Percentiles rank a stretch among this genome's conserved stretches.
These are phyloP conservation scores for Perdita meconis DNA, from an alignment of 2,888 invertebrate species.

Conservation along the genomic window DNA sequence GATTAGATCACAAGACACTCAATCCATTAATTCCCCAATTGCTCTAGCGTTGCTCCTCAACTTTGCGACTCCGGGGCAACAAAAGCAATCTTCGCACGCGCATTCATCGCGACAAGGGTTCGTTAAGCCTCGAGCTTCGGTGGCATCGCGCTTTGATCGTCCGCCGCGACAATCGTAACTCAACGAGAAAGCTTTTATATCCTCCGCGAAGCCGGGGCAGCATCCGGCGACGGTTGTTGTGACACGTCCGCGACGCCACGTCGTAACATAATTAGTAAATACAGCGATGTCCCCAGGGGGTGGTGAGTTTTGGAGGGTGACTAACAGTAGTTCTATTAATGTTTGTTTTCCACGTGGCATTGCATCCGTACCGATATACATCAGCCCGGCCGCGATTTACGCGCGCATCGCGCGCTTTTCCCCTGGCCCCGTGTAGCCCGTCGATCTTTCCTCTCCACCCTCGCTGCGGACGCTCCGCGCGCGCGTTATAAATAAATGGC, in stretches of 20 bases:
- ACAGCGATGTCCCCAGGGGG: conserved; percentile 38
- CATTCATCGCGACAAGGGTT: background rate
- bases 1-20: too few species aligned
- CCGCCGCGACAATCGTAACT: conserved; percentile 45
- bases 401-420: conserved; percentile 51
- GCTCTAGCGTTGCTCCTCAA: too few species aligned
- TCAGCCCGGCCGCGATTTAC: conserved; percentile 60
- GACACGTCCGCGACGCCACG: conserved; percentile 57
- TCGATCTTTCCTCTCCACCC: conserved; percentile 61
- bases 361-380: conserved; percentile 45
- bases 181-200: conserved; percentile 46
- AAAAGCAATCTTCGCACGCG: background rate
- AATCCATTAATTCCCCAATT: too few species aligned
- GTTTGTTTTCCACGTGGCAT: conserved; percentile 65
- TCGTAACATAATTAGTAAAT: conserved; percentile 69
- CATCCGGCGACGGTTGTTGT: conserved; percentile 64
- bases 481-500: conserved; percentile 79
- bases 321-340: conserved; percentile 69
- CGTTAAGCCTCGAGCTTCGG: background rate
- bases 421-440: conserved; percentile 49
- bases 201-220: conserved; percentile 20
- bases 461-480: conserved; percentile 8
- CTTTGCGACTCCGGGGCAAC: too few species aligned
- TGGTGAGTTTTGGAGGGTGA: conserved; percentile 48
- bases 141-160: conserved; percentile 35